Evolutionary conservation across 2,888 invertebrate species (phyloP).

Genomic region (Deilephila elpenor): DNA sequence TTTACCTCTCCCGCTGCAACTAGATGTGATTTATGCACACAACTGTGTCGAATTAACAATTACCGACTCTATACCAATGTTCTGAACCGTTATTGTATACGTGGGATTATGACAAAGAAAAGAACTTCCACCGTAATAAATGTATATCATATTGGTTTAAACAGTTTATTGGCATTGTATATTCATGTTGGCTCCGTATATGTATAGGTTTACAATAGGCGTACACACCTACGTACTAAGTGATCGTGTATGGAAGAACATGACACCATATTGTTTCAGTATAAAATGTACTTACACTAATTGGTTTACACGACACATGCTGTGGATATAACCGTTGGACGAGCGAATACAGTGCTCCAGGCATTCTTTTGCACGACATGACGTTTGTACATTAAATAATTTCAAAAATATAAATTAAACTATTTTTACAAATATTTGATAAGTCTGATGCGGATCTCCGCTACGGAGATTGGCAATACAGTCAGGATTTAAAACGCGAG

Average conservation of each 20-base stretch:
- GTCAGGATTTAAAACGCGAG: too few relatives aligned
- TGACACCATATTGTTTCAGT: background rate
- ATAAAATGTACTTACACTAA: slow-evolving; percentile 6
- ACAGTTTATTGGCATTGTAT: slow-evolving; percentile 44
- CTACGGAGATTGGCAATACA: too few relatives aligned
- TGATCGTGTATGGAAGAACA: background rate
- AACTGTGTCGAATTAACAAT: slow-evolving; percentile 80
- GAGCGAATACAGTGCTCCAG: background rate
- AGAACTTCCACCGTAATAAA: slow-evolving; percentile 44
- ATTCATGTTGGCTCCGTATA: slow-evolving; percentile 28
- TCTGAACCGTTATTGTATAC: slow-evolving; percentile 60
- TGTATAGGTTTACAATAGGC: slow-evolving; percentile 33
- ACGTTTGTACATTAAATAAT: background rate
- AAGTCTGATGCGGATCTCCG: too few relatives aligned
- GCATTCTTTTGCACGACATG: background rate
- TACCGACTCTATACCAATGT: slow-evolving; percentile 62
- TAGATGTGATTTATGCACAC: slow-evolving; percentile 75
- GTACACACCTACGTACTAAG: background rate
- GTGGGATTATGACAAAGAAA: slow-evolving; percentile 54
- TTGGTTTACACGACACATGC: background rate
- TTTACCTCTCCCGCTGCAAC: slow-evolving; percentile 66
- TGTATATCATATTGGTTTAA: slow-evolving; percentile 50
- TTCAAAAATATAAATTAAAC: too few relatives aligned
- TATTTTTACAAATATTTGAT: too few relatives aligned
- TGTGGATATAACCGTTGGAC: background rate